phyloP scores from a whole-genome alignment of 2,888 invertebrate species.

The Abrostola tripartita region DNA sequence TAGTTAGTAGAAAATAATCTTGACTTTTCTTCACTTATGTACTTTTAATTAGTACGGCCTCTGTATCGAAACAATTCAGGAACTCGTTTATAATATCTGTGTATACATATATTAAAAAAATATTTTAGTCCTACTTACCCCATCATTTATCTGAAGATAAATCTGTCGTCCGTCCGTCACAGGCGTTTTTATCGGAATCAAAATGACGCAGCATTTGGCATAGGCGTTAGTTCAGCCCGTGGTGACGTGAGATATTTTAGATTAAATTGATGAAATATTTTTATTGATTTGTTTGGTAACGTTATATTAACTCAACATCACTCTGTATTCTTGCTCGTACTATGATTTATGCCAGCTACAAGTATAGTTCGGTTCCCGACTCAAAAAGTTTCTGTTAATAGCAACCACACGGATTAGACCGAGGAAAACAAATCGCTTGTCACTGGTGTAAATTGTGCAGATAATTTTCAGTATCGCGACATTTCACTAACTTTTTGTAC shows the following conservation, averaged over 20 bases:
- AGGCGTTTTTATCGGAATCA: slow-evolving; percentile 3
- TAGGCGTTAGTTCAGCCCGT: background rate
- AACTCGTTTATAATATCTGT: too few species aligned
- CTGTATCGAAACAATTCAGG: too few species aligned
- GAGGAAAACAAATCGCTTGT: slow-evolving; percentile 22
- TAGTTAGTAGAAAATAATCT: too few species aligned
- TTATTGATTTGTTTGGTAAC: background rate
- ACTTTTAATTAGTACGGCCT: too few species aligned
- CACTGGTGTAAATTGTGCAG: slow-evolving; percentile 20
- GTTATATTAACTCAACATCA: slow-evolving; percentile 12
- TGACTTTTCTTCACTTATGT: too few species aligned
- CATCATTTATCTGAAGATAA: background rate
- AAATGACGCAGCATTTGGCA: background rate
- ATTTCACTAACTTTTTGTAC: background rate
- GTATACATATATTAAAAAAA: too few species aligned
- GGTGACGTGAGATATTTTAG: slow-evolving; percentile 1
- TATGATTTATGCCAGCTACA: slow-evolving; percentile 43
- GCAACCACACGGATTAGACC: slow-evolving; percentile 10
- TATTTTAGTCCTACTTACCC: background rate
- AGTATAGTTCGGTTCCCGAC: slow-evolving; percentile 38
- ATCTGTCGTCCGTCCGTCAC: background rate
- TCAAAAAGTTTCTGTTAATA: slow-evolving; percentile 35
- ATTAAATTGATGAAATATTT: slow-evolving; percentile 3
- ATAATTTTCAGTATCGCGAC: slow-evolving; percentile 16
- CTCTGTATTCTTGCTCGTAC: slow-evolving; percentile 32